A percentile compares a stretch with the other conserved stretches of the same genome.
These are phyloP conservation scores for Stenchaetothrips biformis DNA, from an alignment of 2,888 invertebrate species.

Conservation along the genomic window DNA sequence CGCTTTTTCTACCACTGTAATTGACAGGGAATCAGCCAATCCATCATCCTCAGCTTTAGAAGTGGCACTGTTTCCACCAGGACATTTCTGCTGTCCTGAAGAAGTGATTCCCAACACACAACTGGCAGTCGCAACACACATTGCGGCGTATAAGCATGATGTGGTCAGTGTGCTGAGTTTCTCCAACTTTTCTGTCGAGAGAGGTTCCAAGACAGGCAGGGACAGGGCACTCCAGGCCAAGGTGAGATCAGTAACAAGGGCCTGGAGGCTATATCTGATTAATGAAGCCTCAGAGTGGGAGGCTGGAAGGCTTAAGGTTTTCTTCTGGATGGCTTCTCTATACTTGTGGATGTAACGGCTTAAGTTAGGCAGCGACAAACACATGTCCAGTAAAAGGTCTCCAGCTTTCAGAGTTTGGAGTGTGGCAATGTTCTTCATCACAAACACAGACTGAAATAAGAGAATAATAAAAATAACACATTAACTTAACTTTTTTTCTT, in stretches of 20 bases:
- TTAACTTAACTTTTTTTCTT: not conserved
- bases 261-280: slow-evolving; percentile 66
- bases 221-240: slow-evolving; percentile 78
- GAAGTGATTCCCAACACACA: slow-evolving; percentile 40
- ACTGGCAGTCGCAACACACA: slow-evolving; percentile 45
- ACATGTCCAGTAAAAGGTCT: slow-evolving; percentile 73
- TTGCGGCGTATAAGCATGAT: slow-evolving; percentile 66
- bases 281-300: slow-evolving; percentile 68
- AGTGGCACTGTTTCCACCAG: slow-evolving; percentile 31
- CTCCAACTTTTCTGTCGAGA: slow-evolving; percentile 75
- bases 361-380: slow-evolving; percentile 67
- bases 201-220: slow-evolving; percentile 80
- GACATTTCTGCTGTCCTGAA: slow-evolving; percentile 26
- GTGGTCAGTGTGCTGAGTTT: slow-evolving; percentile 77
- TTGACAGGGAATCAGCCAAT: slow-evolving; percentile 72
- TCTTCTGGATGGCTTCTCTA: slow-evolving; percentile 53
- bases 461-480: not conserved
- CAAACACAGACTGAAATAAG: slow-evolving; percentile 52
- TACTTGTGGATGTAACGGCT: slow-evolving; percentile 55
- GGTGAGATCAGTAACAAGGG: slow-evolving; percentile 76
- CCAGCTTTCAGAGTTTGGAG: slow-evolving; percentile 79
- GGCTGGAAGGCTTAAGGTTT: slow-evolving; percentile 59
- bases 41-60: slow-evolving; percentile 62
- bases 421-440: slow-evolving; percentile 69
- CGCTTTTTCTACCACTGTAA: slow-evolving; percentile 80